Evolutionary conservation across 2,888 invertebrate genomes (phyloP), one percentile per base, ranked within the genome.

Genomic region (Agonum fuliginosum): DNA sequence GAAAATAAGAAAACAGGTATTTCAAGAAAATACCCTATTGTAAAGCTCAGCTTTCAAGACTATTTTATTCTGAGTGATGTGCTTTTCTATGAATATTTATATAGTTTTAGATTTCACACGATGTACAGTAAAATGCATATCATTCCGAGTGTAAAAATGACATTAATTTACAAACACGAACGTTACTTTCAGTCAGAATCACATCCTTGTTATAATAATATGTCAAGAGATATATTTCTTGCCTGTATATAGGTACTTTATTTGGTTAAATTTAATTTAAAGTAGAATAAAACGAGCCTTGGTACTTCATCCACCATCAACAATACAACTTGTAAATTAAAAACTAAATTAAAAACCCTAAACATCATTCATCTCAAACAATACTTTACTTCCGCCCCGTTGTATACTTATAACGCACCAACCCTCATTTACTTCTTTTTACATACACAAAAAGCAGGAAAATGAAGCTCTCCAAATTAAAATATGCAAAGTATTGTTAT

Each of bases 61-160:
- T 54, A 54, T 22, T 54, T 54, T 54, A 54, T 24, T 54, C 54
- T 12, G 24, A 54, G 22, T 24, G 48, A 48, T 48, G 24, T 24
- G 54, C 24, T 22, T 5, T 48, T 54, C 22, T 12, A 54, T 54
- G 54, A 54, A 54, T 54, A 54, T 54, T 54, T 54, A 54, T 54
- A 48, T n/a, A 54, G 54, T 54, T 54, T 54, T 24, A 54, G 54
- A 54, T 54, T 54, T 54, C 54, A 54, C 51, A 51, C 20, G 51
- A 54, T 24, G 14, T 48, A n/a, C 22, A 54, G 22, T n/a, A 12
- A 54, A 54, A 22, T 54, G 54, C 54, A 54, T 20, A 1, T 54
- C 3, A 37, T 12, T 1, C 8, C 12, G 8, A 37, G 12, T n/a
- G n/a, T 37, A 37, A 37, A 37, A 37, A 37, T 37, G 12, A 37